phyloP scores from a whole-genome alignment of 2,113 vertebrate species.

The Anolis sagrei region DNA sequence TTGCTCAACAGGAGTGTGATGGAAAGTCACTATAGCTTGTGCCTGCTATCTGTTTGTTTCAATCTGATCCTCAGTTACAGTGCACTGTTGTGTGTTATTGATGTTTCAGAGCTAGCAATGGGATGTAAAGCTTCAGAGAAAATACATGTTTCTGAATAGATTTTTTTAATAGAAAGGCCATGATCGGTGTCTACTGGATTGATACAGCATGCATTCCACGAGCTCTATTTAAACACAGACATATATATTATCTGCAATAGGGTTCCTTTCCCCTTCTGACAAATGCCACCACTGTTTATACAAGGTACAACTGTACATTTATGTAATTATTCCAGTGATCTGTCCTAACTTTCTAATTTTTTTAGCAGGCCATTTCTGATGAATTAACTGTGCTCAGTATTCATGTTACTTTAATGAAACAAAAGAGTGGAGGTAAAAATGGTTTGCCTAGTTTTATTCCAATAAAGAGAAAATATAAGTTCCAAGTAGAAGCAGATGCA shows the following conservation, averaged over 20 bases:
- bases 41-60: constrained; percentile 34
- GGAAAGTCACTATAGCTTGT: constrained; percentile 27
- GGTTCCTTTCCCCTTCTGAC: constrained; percentile 19
- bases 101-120: constrained; percentile 14
- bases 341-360: constrained; percentile 38
- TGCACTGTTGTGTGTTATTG: constrained; percentile 56
- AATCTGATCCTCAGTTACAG: constrained; percentile 39
- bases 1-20: not conserved
- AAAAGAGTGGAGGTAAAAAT: not conserved
- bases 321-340: constrained; percentile 18
- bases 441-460: not conserved
- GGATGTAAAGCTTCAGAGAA: constrained; percentile 41
- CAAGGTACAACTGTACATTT: constrained; percentile 15
- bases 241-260: not conserved
- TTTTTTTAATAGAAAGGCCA: constrained; percentile 40
- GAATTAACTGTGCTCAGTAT: not conserved
- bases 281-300: constrained; percentile 51
- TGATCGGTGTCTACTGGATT: constrained; percentile 62
- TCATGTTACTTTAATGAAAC: not conserved
- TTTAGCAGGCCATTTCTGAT: not conserved
- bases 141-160: constrained; percentile 50
- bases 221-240: constrained; percentile 33
- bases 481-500: not conserved
- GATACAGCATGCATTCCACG: constrained; percentile 46
- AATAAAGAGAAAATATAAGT: not conserved